Conservation (phyloP, 35 echinoderm and acorn worm species). For the Holothuria glaberrima region DNA sequence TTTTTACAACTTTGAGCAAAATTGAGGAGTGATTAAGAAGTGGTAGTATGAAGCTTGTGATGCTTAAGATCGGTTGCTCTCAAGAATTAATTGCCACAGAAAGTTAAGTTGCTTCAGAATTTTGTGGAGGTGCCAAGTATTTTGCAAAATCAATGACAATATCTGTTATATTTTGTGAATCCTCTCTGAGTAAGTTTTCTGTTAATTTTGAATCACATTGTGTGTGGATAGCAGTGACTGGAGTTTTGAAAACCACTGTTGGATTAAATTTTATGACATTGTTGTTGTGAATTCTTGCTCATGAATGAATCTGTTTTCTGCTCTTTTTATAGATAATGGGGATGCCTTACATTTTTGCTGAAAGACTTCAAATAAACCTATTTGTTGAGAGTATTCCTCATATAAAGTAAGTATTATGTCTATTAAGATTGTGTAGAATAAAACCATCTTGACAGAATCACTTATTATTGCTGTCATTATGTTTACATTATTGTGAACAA, state of each 20-base stretch:
- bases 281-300: neutral
- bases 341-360: conserved; percentile 41
- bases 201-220: neutral
- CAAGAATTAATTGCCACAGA: no score
- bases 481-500: no score
- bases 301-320: neutral
- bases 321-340: conserved; percentile 28
- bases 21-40: no score
- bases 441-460: no score
- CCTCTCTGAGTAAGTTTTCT: neutral
- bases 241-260: neutral
- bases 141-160: no score
- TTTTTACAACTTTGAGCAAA: no score
- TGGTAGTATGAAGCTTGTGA: no score
- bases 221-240: neutral
- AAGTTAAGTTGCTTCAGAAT: no score
- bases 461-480: no score
- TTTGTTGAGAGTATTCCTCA: conserved; percentile 8
- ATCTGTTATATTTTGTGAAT: no score
- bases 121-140: no score
- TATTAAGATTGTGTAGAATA: neutral
- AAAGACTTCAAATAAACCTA: conserved; percentile 43
- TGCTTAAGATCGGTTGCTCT: no score
- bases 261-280: neutral
- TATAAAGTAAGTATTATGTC: conserved; percentile 13